Conservation (phyloP, 2,113 vertebrate species). For the Baryphthengus martii region DNA sequence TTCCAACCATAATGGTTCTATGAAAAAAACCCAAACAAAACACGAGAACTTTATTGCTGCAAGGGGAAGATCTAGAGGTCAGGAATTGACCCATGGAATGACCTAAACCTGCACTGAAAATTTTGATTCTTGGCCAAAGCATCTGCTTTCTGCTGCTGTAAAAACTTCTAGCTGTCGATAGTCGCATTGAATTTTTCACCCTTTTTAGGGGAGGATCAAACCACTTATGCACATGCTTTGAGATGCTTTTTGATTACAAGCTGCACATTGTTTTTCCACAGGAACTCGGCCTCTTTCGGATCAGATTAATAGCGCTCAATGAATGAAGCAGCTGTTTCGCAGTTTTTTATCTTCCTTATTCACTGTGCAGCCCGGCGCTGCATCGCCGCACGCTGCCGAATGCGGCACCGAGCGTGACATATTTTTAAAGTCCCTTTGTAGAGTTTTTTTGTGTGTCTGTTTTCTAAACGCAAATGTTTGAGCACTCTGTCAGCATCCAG, state of each 20-base stretch:
- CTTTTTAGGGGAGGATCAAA: not conserved
- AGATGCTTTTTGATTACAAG: not conserved
- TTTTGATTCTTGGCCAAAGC: not conserved
- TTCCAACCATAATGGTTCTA: not conserved
- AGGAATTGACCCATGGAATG: not conserved
- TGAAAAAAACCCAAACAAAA: too few species aligned
- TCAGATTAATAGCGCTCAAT: not conserved
- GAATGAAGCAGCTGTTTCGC: constrained; percentile 11
- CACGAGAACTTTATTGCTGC: not conserved
- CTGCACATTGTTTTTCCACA: not conserved
- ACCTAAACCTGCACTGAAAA: not conserved
- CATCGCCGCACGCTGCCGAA: not conserved
- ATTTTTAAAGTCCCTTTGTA: not conserved
- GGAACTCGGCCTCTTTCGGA: not conserved
- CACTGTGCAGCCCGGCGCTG: not conserved
- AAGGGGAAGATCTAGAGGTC: not conserved
- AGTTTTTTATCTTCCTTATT: not conserved
- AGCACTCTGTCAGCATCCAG: not conserved
- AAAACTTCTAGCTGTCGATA: too few species aligned
- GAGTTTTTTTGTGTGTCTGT: not conserved
- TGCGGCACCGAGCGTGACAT: not conserved
- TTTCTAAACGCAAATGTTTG: not conserved
- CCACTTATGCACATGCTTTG: not conserved
- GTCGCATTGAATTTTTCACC: not conserved
- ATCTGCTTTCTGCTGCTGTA: not conserved